Evolutionary conservation across 2,797 vertebrate genomes (phyloP), one percentile per base, ranked within the genome.

Genomic region (Pteropus rufus): DNA sequence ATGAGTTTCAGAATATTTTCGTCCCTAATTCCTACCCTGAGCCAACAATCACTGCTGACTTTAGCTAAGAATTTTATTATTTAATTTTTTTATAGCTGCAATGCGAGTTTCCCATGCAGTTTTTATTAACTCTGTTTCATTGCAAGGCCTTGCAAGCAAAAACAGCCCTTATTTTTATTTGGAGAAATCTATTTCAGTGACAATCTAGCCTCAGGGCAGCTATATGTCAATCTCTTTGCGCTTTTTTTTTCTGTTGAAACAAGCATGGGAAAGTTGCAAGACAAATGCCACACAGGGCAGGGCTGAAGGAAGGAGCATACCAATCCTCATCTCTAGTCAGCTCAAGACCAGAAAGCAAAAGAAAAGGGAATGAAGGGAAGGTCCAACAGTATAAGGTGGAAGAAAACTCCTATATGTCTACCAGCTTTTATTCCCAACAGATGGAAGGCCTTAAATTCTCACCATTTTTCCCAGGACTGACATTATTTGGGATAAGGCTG

Each of bases 111-210:
- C 98, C 98, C 98, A 98, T 98, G 97, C 95, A 98, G 97, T 97
- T 98, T 98, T 98, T 98, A 98, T 98, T 97, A 98, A 98, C 97
- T 98, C 98, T 98, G 97, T 97, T 98, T 98, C 8, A 54, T 90
- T 97, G 96, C 97, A 98, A 97, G 97, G 97, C 97, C 94, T 97
- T 98, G 97, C 97, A 94, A 98, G 97, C 96, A 98, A 97, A 97
- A 98, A 98, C 31, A 39, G 96, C 92, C 97, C 97, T 97, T 87
- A 98, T 98, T 98, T 98, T 98, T 98, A 98, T 98, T 98, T 98
- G 98, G 97, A 98, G 96, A 98, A 98, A 98, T 98, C 97, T 98
- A 98, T 99, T 99, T 98, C 98, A 97, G 98, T 98, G 98, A 97
- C 97, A 98, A 75, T 98, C 97, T 98, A 98, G 98, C 97, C 97